phyloP scores from a whole-genome alignment of 2,113 vertebrate species.

The Sminthopsis crassicaudata region DNA sequence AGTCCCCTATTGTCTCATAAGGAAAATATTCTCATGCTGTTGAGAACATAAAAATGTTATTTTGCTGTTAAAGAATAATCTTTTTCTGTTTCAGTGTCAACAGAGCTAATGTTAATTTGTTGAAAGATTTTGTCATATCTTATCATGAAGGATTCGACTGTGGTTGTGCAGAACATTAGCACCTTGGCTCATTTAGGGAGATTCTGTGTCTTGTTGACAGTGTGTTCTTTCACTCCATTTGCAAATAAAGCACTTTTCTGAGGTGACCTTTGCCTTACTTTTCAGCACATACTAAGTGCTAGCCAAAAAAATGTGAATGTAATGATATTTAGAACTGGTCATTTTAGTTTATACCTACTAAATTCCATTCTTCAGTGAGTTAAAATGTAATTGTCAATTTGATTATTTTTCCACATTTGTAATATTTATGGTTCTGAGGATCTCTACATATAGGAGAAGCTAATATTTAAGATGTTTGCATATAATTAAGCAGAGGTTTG shows the following conservation, averaged over 20 bases:
- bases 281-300: conserved; percentile 52
- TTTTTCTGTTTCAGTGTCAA: not conserved
- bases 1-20: not conserved
- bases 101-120: not conserved
- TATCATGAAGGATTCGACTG: conserved; percentile 11
- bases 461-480: conserved; percentile 35
- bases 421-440: conserved; percentile 32
- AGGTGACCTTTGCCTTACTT: conserved; percentile 58
- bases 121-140: conserved; percentile 27
- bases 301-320: conserved; percentile 40
- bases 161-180: conserved; percentile 18
- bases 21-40: not conserved
- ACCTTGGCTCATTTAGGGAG: conserved; percentile 48
- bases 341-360: conserved; percentile 67
- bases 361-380: not conserved
- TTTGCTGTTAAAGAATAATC: not conserved
- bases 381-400: not conserved
- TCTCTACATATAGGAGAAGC: conserved; percentile 42
- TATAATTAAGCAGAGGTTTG: conserved; percentile 29
- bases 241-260: conserved; percentile 50
- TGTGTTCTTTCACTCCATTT: conserved; percentile 30
- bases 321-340: conserved; percentile 60
- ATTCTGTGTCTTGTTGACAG: conserved; percentile 42
- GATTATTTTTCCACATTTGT: not conserved
- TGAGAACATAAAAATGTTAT: not conserved